Evolutionary conservation across 2,797 vertebrate species (phyloP), one percentile per base, ranked within the genome.

Genomic region (Pantherophis vulpinus): DNA sequence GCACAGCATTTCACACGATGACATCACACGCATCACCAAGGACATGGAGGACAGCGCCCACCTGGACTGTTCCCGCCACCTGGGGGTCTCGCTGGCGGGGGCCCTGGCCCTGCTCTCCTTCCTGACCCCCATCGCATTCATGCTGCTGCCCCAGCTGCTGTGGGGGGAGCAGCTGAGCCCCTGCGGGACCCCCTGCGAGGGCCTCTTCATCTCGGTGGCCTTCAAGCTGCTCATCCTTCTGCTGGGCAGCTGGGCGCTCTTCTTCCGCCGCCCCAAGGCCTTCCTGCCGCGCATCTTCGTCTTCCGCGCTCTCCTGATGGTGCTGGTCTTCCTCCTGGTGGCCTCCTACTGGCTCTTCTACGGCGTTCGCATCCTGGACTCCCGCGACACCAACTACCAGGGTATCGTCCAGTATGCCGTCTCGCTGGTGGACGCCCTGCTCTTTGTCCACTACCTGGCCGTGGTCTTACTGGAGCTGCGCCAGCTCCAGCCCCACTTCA

Each of bases 311-410:
- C 94, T 99, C 92, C 98, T 99, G 58, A 98, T 99, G 98, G 98
- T 98, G 93, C 97, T 99, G 4, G 98, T 99, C 29, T 98, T 99
- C 97, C 98, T 99, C 90, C 98, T 99, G 0, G 98, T 99, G 0
- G 97, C 98, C 3, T 99, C 99, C 92, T 99, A 99, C 96, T 99
- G 99, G 99, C 98, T 99, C 29, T 99, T 99, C 92, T 99, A 99
- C 0, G 98, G 99, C 0, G 99, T 99, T 14, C 97, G 99, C 4
- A 98, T 99, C 92, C 96, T 99, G 89, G 99, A 99, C 20, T 97
- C 98, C 0, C 97, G 98, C 27, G 98, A 99, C 90, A 95, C 97
- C n/a, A 97, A 98, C 96, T 99, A 99, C 98, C 97, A 98, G 90
- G 99, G 98, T 2, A 98, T 99, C 14, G 99, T 99, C 95, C 98